Conservation (phyloP, 1,140 invertebrate genomes). For the Drosophila baimaii region DNA sequence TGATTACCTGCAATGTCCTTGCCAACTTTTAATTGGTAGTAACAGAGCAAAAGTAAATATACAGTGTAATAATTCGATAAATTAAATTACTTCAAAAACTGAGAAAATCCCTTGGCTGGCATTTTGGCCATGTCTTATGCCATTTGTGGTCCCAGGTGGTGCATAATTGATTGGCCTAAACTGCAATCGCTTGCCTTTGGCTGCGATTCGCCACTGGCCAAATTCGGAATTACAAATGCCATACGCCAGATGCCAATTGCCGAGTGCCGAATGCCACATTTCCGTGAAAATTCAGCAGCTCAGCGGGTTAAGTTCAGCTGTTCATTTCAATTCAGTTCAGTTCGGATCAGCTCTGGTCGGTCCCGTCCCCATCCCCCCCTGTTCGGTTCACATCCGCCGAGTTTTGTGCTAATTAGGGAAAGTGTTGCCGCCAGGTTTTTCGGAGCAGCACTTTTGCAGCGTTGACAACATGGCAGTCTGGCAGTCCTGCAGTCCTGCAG, state of each 20-base stretch:
- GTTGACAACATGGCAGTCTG: constrained; percentile 29
- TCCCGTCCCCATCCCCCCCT: constrained; percentile 17
- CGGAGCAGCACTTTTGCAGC: constrained; percentile 43
- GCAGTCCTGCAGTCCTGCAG: not conserved
- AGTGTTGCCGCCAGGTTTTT: constrained; percentile 71
- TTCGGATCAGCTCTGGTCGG: constrained; percentile 12
- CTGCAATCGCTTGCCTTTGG: constrained; percentile 24
- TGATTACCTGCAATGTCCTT: not conserved
- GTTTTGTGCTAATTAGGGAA: constrained; percentile 71
- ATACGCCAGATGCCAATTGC: not conserved
- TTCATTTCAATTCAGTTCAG: constrained; percentile 13
- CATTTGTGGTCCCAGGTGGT: constrained; percentile 13
- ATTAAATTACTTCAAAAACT: not conserved
- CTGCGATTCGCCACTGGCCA: constrained; percentile 12
- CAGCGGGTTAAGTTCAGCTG: constrained; percentile 30
- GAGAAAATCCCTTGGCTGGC: not conserved
- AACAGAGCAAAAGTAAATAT: not conserved
- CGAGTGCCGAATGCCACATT: constrained; percentile 16
- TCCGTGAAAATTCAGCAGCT: constrained; percentile 21
- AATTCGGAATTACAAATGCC: constrained; percentile 36
- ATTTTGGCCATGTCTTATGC: not conserved
- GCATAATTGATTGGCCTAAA: constrained; percentile 43
- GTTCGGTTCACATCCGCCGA: constrained; percentile 30
- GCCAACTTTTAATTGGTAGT: not conserved
- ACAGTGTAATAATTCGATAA: constrained; percentile 1